Evolutionary conservation across 1,140 invertebrate species (phyloP), one percentile per base, ranked within the genome.

Genomic region (Leptinotarsa lineolata): DNA sequence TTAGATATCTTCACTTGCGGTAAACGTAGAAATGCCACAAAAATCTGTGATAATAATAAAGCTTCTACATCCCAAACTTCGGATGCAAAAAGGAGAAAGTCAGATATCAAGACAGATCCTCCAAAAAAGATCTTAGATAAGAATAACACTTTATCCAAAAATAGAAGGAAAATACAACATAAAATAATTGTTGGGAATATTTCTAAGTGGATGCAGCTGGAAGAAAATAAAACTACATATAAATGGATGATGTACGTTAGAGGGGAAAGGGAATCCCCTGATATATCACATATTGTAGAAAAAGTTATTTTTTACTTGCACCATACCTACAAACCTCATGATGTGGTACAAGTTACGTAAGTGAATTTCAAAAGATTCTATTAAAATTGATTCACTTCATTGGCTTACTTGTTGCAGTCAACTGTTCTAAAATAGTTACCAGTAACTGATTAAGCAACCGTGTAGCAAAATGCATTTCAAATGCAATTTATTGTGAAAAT

Each of bases 161-260:
- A 81, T 64, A 75, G 81, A 70, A 78, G 80, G 66, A 83, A 83
- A 77, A 73, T 68, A 12, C 83, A 82, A 72, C 77, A 81, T 72
- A 71, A 72, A 16, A 72, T 94, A 68, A 86, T 93, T 63, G 86
- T 94, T 81, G 95, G 95, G 0, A 96, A 97, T 86, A 92, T 95
- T 18, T 96, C 94, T 0, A 94, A 94, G 84, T 95, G 90, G 87
- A 91, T 94, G 46, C 90, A 91, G 2, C 85, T 88, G 0, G 89
- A 89, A 89, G 88, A 90, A 22, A 90, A 93, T 78, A 87, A 87
- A 45, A 89, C 92, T n/a, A 95, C 91, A 65, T 94, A 97, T 83
- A 95, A 95, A 81, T 97, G 95, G 95, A 91, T 95, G 85, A 89
- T 96, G 65, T 97, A 96, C 85, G 90, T 96, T 5, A 86, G 92